Conservation (phyloP, 2,888 invertebrate species). For the Zaprionus bogoriensis region DNA sequence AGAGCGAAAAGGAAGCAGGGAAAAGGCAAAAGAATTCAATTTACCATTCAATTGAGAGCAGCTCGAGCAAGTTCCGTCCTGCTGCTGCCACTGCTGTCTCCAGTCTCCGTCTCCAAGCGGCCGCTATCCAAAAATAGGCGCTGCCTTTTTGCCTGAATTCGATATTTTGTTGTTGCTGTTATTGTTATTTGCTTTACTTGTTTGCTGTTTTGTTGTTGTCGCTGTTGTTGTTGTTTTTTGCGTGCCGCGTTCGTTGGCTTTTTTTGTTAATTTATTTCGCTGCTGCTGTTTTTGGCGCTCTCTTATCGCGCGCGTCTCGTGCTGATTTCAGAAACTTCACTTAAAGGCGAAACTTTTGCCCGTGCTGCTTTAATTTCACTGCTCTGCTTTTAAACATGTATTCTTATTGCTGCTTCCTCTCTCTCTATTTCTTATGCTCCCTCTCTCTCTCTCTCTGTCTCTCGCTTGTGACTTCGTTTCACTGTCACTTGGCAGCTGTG, state of each 20-base stretch:
- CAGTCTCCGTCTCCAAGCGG: conserved; percentile 8
- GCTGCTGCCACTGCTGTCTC: conserved; percentile 5
- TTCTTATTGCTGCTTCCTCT: conserved; percentile 5
- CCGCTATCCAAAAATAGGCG: conserved; percentile 75
- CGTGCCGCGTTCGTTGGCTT: conserved; percentile 55
- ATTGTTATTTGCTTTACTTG: conserved; percentile 12
- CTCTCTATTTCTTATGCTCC: conserved; percentile 6
- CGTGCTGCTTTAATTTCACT: conserved; percentile 72
- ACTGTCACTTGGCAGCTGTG: conserved; percentile 62
- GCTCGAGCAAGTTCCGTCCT: conserved; percentile 23
- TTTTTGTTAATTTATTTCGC: conserved; percentile 46
- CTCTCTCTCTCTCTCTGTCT: conserved; percentile 9
- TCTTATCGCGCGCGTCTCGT: conserved; percentile 19
- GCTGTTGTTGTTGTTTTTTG: conserved; percentile 25
- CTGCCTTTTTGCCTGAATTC: conserved; percentile 55
- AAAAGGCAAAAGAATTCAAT: conserved; percentile 48
- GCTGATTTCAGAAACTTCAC: conserved; percentile 69
- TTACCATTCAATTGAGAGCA: conserved; percentile 68
- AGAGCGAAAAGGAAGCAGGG: conserved; percentile 6
- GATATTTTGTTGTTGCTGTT: conserved; percentile 2
- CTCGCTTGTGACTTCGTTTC: conserved; percentile 38
- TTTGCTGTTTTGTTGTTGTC: conserved; percentile 10
- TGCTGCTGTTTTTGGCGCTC: conserved; percentile 16
- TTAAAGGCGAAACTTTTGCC: conserved; percentile 50
- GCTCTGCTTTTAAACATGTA: conserved; percentile 67